Conservation (phyloP, 2,797 vertebrate species). For the Halcyon smyrnensis region DNA sequence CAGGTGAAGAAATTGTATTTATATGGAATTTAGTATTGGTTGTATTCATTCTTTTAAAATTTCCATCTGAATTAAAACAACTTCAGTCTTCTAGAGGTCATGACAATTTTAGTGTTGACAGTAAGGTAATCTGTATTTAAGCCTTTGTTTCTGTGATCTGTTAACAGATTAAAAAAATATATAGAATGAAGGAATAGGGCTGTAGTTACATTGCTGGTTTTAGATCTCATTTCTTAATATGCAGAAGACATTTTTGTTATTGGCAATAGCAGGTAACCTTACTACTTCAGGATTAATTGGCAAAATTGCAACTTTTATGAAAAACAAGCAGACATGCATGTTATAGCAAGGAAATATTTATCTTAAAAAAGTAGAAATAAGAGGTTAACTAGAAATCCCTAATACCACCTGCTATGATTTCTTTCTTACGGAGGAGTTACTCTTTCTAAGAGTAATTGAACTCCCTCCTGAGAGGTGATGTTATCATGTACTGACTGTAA, state of each 20-base stretch:
- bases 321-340: neutral
- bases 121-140: neutral
- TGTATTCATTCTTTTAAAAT: neutral
- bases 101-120: neutral
- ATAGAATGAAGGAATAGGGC: neutral
- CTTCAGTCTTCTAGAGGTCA: neutral
- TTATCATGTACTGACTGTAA: neutral
- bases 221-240: neutral
- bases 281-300: neutral
- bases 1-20: neutral
- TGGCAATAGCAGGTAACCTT: neutral
- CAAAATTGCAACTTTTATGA: neutral
- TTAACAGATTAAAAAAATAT: neutral
- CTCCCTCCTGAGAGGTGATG: rapidly evolving
- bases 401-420: neutral
- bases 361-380: neutral
- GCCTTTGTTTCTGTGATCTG: neutral
- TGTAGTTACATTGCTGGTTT: neutral
- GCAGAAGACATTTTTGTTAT: neutral
- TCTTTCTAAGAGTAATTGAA: neutral
- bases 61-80: neutral
- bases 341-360: neutral
- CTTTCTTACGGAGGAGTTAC: neutral
- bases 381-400: neutral
- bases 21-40: neutral